Base-by-base conservation (phyloP, 2,797 vertebrate species). In the Octomys mimax region DNA sequence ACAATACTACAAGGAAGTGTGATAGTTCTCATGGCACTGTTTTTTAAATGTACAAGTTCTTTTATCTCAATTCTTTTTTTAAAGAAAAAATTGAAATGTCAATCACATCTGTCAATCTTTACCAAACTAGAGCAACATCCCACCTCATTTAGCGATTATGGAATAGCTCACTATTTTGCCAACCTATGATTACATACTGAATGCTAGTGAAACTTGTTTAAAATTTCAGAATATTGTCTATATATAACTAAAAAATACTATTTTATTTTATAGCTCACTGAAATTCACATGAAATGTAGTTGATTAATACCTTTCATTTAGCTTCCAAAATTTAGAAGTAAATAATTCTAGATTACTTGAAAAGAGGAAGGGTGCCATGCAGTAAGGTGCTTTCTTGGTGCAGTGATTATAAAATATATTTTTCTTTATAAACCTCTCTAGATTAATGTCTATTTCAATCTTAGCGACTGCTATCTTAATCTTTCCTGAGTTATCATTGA, bases 21-120 rank as follows among this genome's bases (percentile, higher is more conserved):
- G 7, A 83, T 88, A 64, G 11, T 52, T 92, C 39, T 70, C 5
- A 68, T 26, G 36, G 22, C 80, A 42, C 2, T 54, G 11, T 6
- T 88, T 49, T 84, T 84, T 16, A 54, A 66, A 83, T 28, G 3
- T 36, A 80, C 5, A 24, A 70, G 9, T 22, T 94, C 1, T 92
- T 94, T 89, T 42, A 77, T 49, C 31, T 75, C 42, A 61, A 39
- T 84, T 68, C 91, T 11, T 10, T 79, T 36, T 87, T 93, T 31
- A 78, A 73, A 14, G 42, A 79, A 80, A 84, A 89, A 93, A n/a
- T 88, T 10, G 89, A 91, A 95, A 97, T 92, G 21, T 10, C 89
- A 91, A 5, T 90, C n/a, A 95, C 54, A 4, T 19, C 81, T 86
- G 39, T 91, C 26, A 9, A 83, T 90, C n/a, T 92, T 94, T 79